Percentiles rank a stretch among this genome's conserved stretches.
These are phyloP conservation scores for Hoplias malabaricus DNA, from an alignment of 2,113 vertebrate genomes.

Conservation along the genomic window DNA sequence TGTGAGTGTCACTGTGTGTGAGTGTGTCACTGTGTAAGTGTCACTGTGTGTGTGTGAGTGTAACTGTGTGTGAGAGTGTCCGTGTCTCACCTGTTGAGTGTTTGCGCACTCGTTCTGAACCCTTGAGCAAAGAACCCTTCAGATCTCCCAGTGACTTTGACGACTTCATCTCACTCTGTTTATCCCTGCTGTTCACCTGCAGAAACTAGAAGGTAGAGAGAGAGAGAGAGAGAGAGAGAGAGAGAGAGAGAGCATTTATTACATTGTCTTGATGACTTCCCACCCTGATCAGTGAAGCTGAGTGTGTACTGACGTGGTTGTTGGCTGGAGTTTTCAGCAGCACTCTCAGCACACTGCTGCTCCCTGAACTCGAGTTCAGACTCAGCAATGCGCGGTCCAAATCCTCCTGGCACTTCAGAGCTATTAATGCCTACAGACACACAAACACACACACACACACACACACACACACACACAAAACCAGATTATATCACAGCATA, in stretches of 20 bases:
- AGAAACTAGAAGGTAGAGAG: slow-evolving; percentile 74
- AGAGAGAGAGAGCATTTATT: not conserved
- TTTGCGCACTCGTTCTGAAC: slow-evolving; percentile 83
- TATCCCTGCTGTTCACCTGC: slow-evolving; percentile 84
- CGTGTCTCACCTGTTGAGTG: slow-evolving; percentile 81
- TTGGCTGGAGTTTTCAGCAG: slow-evolving; percentile 85
- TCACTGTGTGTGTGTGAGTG: not conserved
- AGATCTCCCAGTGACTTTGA: slow-evolving; percentile 88
- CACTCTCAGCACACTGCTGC: slow-evolving; percentile 82
- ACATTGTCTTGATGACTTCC: slow-evolving; percentile 6
- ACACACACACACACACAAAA: slow-evolving; percentile 1
- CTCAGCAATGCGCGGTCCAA: slow-evolving; percentile 82
- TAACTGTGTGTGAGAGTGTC: not conserved
- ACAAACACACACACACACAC: slow-evolving; percentile 52
- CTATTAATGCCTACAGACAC: slow-evolving; percentile 77
- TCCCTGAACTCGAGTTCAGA: slow-evolving; percentile 74
- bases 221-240: not conserved
- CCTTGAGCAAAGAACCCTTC: slow-evolving; percentile 85
- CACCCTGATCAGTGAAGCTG: not conserved
- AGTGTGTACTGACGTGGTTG: slow-evolving; percentile 77
- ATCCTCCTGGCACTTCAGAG: slow-evolving; percentile 88
- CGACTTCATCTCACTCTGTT: slow-evolving; percentile 87
- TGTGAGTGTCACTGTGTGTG: slow-evolving; percentile 9
- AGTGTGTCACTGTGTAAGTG: slow-evolving; percentile 2
- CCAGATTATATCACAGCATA: too few relatives aligned